Evolutionary conservation across 2,797 vertebrate genomes (phyloP).

Genomic region (Darevskia mixta): DNA sequence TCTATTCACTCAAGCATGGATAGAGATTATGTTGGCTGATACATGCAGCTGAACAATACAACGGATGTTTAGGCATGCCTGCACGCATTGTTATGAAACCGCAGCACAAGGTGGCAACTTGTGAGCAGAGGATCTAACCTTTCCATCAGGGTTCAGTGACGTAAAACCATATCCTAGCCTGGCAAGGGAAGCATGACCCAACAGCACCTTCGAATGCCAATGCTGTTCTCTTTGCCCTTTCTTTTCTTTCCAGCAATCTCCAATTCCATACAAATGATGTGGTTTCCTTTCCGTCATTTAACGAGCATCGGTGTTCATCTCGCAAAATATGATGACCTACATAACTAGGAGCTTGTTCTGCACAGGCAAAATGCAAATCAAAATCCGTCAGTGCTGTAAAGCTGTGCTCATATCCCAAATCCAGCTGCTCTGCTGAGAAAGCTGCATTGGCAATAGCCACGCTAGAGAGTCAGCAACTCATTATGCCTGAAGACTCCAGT

Average conservation of each 20-base stretch:
- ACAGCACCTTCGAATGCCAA: conserved; percentile 15
- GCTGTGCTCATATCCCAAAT: conserved; percentile 5
- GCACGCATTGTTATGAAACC: conserved; percentile 62
- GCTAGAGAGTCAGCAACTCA: conserved; percentile 2
- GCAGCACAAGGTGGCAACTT: conserved; percentile 51
- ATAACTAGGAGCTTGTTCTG: background rate
- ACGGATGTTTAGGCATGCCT: conserved; percentile 22
- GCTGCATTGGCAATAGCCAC: accelerated
- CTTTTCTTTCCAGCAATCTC: conserved; percentile 39
- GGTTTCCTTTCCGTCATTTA: conserved; percentile 53
- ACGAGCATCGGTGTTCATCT: background rate
- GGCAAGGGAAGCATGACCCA: conserved; percentile 40
- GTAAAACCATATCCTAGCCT: conserved; percentile 55
- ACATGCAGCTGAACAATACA: conserved; percentile 11
- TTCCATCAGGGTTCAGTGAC: conserved; percentile 50
- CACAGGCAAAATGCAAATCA: conserved; percentile 27
- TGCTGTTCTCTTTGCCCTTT: conserved; percentile 25
- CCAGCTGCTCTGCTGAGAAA: conserved; percentile 11
- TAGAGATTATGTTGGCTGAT: conserved; percentile 46
- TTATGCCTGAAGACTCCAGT: conserved; percentile 27
- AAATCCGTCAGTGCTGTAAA: background rate
- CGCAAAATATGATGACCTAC: background rate
- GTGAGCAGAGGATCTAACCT: conserved; percentile 56
- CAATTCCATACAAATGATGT: background rate
- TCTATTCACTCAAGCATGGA: conserved; percentile 48